Evolutionary conservation across 2,888 invertebrate genomes (phyloP), one percentile per base, ranked within the genome.

Genomic region (Drosophila vallismaia): DNA sequence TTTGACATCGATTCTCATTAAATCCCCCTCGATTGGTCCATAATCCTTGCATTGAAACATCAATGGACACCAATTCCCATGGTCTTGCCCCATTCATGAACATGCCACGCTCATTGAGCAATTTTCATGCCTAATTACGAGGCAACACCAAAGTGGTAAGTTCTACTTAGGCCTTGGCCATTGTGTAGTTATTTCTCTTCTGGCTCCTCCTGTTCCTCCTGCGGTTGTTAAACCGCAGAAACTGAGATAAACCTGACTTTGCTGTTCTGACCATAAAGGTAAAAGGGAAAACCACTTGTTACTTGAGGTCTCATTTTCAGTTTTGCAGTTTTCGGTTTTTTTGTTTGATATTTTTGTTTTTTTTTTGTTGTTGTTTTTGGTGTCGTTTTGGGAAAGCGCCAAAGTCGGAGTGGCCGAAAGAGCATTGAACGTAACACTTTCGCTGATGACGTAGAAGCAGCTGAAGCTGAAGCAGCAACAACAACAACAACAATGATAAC

Each of bases 381-480:
- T 59, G 19, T 42, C 72, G 55, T 85, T 86, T 81, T 88, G 77
- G 88, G 74, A 81, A 74, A 81, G 85, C 76, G 85, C 85, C 85
- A 84, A 80, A 54, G 64, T 50, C 71, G 66, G 59, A 71, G 59
- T 71, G 60, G 26, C 68, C 59, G 46, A 62, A 52, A 63, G 74
- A 78, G 79, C 86, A 76, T 77, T 88, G 84, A 88, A 88, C 82
- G 82, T 82, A 82, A 82, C 82, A 82, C 87, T 81, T 81, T 84
- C 86, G 79, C 72, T 85, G 69, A 74, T 75, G 72, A 69, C 67
- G 74, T 62, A 42, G 40, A 14, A 42, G 60, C 60, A 69, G 59
- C 57, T 56, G 63, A 45, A 31, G 68, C 52, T 19, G 24, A 44
- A 19, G 24, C 49, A 59, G 12, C 64, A 46, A 7, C 44, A 62